Conservation (phyloP, 1,140 invertebrate species). For the Sinonovacula constricta region DNA sequence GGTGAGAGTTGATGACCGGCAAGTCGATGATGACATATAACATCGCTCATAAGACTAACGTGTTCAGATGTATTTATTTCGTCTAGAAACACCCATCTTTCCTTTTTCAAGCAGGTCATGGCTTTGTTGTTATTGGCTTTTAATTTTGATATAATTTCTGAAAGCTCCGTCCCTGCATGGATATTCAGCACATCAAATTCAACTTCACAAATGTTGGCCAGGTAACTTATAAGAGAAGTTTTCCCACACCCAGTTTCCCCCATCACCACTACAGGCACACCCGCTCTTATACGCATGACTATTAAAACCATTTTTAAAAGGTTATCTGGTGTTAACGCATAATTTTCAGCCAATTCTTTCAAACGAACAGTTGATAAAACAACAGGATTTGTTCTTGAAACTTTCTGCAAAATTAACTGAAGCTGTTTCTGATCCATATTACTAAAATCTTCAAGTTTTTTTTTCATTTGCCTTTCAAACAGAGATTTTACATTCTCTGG, state of each 20-base stretch:
- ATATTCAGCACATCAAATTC: constrained; percentile 55
- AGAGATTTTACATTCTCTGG: constrained; percentile 47
- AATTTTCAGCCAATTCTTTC: constrained; percentile 29
- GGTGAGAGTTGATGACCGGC: constrained; percentile 48
- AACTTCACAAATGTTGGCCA: constrained; percentile 46
- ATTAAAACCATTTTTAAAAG: constrained; percentile 65
- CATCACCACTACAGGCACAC: constrained; percentile 72
- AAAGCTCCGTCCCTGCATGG: constrained; percentile 56
- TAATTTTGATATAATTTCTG: constrained; percentile 41
- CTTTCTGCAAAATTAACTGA: constrained; percentile 46
- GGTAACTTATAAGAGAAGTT: constrained; percentile 59
- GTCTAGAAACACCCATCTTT: constrained; percentile 59
- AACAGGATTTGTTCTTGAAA: constrained; percentile 31
- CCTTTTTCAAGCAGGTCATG: neutral
- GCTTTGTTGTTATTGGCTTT: constrained; percentile 23
- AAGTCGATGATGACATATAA: constrained; percentile 58
- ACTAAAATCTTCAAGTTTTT: constrained; percentile 42
- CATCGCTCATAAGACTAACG: constrained; percentile 56
- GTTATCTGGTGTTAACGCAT: constrained; percentile 65
- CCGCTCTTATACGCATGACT: constrained; percentile 49
- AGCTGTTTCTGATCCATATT: constrained; percentile 34
- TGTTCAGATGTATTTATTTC: constrained; percentile 65
- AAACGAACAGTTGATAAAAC: neutral
- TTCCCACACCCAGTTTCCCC: constrained; percentile 75
- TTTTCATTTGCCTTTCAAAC: constrained; percentile 61